Evolutionary conservation across 2,797 vertebrate genomes (phyloP).

Genomic region (Semaprochilodus insignis): DNA sequence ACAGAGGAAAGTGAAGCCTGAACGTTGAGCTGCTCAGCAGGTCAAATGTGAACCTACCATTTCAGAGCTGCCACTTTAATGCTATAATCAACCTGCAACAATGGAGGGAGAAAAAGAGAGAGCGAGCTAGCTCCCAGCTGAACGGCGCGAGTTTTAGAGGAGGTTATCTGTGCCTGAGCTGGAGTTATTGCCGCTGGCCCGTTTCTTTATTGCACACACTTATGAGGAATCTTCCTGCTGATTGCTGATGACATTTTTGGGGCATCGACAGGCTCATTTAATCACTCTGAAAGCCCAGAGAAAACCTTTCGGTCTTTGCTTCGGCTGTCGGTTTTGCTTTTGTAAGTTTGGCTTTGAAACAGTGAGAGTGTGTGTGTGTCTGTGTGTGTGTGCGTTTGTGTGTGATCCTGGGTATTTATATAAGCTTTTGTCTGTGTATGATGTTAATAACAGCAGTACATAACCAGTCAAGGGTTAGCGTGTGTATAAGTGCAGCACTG

Average conservation of each 20-base stretch:
- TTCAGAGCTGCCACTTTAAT: not conserved
- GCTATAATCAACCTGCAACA: not conserved
- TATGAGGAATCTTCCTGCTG: slow-evolving; percentile 79
- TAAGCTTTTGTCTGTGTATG: not conserved
- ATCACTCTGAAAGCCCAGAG: slow-evolving; percentile 32
- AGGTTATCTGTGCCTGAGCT: slow-evolving; percentile 68
- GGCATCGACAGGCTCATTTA: slow-evolving; percentile 70
- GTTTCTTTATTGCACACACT: slow-evolving; percentile 76
- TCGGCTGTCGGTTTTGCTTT: slow-evolving; percentile 21
- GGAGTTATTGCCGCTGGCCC: slow-evolving; percentile 73
- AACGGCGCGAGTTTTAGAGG: slow-evolving; percentile 1
- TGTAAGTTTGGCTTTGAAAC: slow-evolving; percentile 7
- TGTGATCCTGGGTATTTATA: not conserved
- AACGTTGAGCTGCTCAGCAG: not conserved
- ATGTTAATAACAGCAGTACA: not conserved
- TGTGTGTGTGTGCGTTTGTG: slow-evolving; percentile 10
- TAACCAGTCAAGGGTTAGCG: no score
- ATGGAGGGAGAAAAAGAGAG: slow-evolving; percentile 2
- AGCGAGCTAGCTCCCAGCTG: slow-evolving; percentile 4
- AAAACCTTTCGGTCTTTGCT: slow-evolving; percentile 34
- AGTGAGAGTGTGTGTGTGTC: slow-evolving; percentile 22
- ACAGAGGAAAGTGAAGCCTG: not conserved
- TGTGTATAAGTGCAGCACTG: no score
- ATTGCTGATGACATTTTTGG: slow-evolving; percentile 87
- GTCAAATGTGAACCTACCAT: not conserved